Evolutionary conservation across 2,797 vertebrate genomes (phyloP).

Genomic region (Distichodus sexfasciatus): DNA sequence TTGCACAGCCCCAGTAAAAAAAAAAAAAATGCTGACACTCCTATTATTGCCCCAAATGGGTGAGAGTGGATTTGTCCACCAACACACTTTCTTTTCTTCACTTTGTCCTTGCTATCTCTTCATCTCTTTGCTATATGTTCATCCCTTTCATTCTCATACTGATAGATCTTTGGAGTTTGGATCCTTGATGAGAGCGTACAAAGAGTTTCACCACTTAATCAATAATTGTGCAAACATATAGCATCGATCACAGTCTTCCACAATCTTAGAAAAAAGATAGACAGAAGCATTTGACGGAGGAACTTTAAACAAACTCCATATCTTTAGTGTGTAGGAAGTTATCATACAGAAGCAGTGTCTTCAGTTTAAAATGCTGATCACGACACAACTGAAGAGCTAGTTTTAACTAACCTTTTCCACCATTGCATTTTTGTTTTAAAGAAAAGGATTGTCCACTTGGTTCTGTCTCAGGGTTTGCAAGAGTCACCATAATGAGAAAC

Average conservation of each 20-base stretch:
- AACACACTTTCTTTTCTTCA: not conserved
- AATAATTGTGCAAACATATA: not conserved
- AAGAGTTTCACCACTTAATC: constrained; percentile 25
- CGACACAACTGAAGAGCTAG: not conserved
- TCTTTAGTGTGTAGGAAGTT: not conserved
- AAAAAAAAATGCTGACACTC: not conserved
- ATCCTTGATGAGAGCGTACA: constrained; percentile 4
- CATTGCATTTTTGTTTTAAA: not conserved
- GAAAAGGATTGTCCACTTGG: no score
- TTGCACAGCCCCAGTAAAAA: not conserved
- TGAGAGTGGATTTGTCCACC: not conserved
- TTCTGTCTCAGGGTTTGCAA: no score
- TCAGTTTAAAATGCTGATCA: constrained; percentile 15
- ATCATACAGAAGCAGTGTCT: constrained; percentile 9
- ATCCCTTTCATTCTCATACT: no score
- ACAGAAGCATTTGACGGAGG: constrained; percentile 7
- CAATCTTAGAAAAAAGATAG: constrained; percentile 12
- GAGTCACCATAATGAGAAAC: no score
- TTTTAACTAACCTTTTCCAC: no score
- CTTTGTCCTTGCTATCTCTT: not conserved
- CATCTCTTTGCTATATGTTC: no score
- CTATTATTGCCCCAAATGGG: not conserved
- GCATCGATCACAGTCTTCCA: not conserved
- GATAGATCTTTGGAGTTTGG: no score
- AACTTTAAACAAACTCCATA: not conserved